These are phyloP conservation scores for Globodera ellingtonae DNA, from an alignment of 1,140 invertebrate genomes.

Conservation along the genomic window DNA sequence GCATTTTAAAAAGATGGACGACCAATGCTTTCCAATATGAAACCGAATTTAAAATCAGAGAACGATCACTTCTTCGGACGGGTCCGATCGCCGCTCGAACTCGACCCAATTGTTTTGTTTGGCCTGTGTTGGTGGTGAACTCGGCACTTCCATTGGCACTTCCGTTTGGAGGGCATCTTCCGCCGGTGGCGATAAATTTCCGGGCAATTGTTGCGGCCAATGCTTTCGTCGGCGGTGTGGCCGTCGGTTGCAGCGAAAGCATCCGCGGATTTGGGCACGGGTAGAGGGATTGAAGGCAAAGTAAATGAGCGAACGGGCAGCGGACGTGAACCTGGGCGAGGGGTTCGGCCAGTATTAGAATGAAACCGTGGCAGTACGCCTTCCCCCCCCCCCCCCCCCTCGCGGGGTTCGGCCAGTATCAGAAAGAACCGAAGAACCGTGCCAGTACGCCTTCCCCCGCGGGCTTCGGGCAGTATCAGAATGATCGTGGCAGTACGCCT, in stretches of 20 bases:
- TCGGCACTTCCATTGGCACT: background rate
- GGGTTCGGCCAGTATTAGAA: background rate
- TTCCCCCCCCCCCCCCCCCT: too few species aligned
- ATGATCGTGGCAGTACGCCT: too few species aligned
- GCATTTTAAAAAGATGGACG: too few species aligned
- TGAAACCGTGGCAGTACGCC: too few species aligned
- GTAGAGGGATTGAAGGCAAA: slow-evolving; percentile 56
- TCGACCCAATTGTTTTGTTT: background rate
- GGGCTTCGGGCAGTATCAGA: background rate
- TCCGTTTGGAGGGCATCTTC: background rate
- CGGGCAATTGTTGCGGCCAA: background rate
- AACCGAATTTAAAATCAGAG: background rate
- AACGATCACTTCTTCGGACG: background rate
- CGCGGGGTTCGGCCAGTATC: background rate
- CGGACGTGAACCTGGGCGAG: slow-evolving; percentile 55
- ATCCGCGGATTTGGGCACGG: slow-evolving; percentile 35
- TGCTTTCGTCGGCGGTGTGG: background rate
- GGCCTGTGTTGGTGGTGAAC: background rate
- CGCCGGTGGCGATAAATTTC: background rate
- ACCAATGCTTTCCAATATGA: too few species aligned
- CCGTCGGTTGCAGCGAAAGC: slow-evolving; percentile 10
- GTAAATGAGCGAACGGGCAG: slow-evolving; percentile 60
- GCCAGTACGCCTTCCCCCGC: background rate
- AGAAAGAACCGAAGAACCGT: background rate
- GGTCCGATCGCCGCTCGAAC: background rate